Base-by-base conservation (phyloP, 2,888 invertebrate species). In the Eurytoma adleriae region DNA sequence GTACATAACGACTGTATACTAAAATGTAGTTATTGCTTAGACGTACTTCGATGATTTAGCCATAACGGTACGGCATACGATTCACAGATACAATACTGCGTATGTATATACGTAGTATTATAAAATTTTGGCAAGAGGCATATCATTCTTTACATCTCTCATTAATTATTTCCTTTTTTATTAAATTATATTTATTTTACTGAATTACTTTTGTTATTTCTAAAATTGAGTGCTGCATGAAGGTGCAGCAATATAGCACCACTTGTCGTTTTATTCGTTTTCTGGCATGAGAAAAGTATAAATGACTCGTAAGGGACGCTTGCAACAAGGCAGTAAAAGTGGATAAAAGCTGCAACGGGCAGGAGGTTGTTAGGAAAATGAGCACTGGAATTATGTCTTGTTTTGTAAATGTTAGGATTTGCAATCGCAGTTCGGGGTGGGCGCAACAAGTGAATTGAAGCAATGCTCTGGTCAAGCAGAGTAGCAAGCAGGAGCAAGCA, bases 21-120 rank as follows among this genome's bases (percentile, higher is more conserved):
- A 79, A 20, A 81, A 64, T 75, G 72, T 79, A 79, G 64, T 80
- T 72, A 82, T 80, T 78, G 80, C 75, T 80, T 80, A 82, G n/a
- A 73, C 77, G 61, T 77, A 79, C 20, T 79, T 79, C 74, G 79
- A 79, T 77, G 73, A 70, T 79, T 72, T 30, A n/a, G 40, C 72
- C 78, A 71, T 62, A 52, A 61, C 69, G 13, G 71, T 66, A 73
- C 24, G 54, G 66, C 70, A 50, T 48, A 61, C 69, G 75, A 73
- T 68, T 76, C 66, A 79, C 76, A 79, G 76, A 67, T 72, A 71
- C 27, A 79, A 73, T 27, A 50, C 59, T 79, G 64, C 64, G 1
- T 66, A 50, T 68, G 59, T 64, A 68, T 69, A 67, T 10, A 40
- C 20, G 12, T 64, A 74, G 48, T 78, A 75, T 75, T 75, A n/a